These are phyloP conservation scores for Corythaixoides concolor DNA, from an alignment of 2,113 vertebrate species.

Conservation along the genomic window DNA sequence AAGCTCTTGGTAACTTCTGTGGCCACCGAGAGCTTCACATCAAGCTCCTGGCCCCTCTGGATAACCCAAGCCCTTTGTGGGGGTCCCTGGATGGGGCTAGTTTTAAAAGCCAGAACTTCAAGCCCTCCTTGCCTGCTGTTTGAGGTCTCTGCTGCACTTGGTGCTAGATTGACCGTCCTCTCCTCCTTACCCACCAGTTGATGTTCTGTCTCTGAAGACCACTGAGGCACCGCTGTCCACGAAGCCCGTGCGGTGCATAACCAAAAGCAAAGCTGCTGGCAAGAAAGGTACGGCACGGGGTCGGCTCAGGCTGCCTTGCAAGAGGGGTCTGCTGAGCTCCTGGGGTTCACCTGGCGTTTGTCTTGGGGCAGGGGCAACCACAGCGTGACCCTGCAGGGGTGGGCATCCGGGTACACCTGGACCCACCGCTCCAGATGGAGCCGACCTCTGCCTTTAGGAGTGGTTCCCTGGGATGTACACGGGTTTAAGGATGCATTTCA, in stretches of 20 bases:
- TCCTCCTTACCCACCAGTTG: not conserved
- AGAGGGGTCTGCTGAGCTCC: not conserved
- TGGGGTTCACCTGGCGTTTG: not conserved
- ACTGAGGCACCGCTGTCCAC: not conserved
- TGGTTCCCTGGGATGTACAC: not conserved
- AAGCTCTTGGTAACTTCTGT: not conserved
- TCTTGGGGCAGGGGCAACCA: not conserved
- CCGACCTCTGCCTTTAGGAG: not conserved
- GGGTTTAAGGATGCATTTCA: not conserved
- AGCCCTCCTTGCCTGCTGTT: not conserved
- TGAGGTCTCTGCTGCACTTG: not conserved
- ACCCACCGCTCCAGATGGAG: not conserved
- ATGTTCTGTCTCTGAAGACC: not conserved
- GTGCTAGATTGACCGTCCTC: not conserved
- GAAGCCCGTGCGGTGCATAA: accelerated
- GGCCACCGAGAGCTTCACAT: not conserved
- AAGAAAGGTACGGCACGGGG: not conserved
- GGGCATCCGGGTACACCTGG: not conserved
- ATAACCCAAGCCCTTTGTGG: not conserved
- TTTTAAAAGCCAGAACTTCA: not conserved
- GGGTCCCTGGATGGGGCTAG: accelerated
- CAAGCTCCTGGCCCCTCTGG: not conserved
- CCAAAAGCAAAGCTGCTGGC: not conserved
- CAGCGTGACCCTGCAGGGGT: accelerated
- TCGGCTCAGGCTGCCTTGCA: not conserved